Evolutionary conservation across 2,797 vertebrate species (phyloP), one percentile per base, ranked within the genome.

Genomic region (Poecilia picta): DNA sequence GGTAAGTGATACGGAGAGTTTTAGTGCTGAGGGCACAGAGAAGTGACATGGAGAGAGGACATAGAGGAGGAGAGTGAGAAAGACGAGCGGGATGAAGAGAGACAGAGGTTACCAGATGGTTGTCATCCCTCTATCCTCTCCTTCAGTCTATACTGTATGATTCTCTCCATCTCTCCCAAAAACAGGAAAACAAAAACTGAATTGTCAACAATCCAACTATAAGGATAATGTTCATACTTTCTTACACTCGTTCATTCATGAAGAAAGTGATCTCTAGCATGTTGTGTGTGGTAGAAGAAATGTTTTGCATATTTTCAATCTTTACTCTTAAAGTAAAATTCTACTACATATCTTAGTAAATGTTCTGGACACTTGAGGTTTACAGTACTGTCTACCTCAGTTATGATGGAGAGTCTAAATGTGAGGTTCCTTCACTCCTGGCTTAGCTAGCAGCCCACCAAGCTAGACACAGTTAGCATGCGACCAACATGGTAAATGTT

Each of bases 1-100:
- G 80, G 41, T 81, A 81, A 86, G 75, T 62, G 76, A 81, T 88
- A 46, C 71, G 76, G 64, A 85, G 80, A 78, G 85, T 81, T 86
- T 81, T 68, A 80, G 79, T 72, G 78, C 82, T 82, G 59, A 87
- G 83, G 87, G 74, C 76, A 79, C 0, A 33, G 57, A 49, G 77
- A 53, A 41, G 66, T 73, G 85, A 82, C 73, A 13, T 51, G 25
- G 83, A 73, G 71, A 74, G 0, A 41, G 74, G 2, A 23, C 2
- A 51, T 74, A 71, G 74, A 74, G 57, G 49, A n/a, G 73, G 16
- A 76, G 72, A 72, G 77, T 57, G 45, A 15, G 57, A 77, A 83
- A 43, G 57, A 64, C 76, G 80, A 80, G 71, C 28, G 28, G 75
- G 81, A 86, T 71, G 53, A 74, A 82, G 81, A 79, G 45, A 36